Conservation (phyloP, 23 tunicate genomes). For the Botrylloides violaceus region DNA sequence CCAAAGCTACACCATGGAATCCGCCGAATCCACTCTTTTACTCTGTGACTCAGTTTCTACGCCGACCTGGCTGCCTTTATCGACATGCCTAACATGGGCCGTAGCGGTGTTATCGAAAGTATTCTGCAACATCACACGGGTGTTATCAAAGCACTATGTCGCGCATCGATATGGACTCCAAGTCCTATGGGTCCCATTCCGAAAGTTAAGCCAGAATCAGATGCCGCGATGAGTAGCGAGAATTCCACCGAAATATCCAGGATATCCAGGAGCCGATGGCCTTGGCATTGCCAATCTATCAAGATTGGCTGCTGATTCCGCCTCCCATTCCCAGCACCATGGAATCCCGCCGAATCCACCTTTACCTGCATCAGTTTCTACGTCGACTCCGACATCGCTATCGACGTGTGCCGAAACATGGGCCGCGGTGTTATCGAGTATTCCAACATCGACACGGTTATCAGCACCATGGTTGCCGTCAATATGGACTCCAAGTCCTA, state of each 20-base stretch:
- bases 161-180: background rate
- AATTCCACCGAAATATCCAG: too few species aligned
- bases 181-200: background rate
- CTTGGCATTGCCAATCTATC: background rate
- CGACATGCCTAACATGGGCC: background rate
- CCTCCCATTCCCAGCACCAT: background rate
- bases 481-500: background rate
- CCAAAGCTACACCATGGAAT: background rate
- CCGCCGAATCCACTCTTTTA: background rate
- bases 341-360: background rate
- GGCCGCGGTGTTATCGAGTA: background rate
- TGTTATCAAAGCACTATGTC: too few species aligned
- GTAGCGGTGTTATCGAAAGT: background rate
- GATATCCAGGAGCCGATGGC: too few species aligned
- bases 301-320: background rate
- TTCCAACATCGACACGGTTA: background rate
- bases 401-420: background rate
- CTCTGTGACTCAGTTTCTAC: background rate
- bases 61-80: background rate
- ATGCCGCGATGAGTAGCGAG: too few species aligned
- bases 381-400: background rate
- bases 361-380: background rate
- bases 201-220: background rate
- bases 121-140: too few species aligned
- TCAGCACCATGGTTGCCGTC: background rate